Base-by-base conservation (phyloP, 2,797 vertebrate genomes). In the Sebastes kiyomatsui region DNA sequence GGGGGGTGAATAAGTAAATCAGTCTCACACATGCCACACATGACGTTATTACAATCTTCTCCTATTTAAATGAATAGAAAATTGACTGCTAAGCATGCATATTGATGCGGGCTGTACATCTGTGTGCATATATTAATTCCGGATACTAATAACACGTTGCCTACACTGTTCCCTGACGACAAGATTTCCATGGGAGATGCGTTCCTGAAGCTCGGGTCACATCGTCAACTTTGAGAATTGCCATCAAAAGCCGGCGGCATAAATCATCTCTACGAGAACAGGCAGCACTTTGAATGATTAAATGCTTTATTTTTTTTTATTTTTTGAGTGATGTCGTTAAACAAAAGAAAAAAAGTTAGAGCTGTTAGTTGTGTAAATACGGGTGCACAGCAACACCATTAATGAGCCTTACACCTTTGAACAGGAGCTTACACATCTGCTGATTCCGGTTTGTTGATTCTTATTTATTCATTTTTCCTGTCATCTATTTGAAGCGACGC, bases 401-500 rank as follows among this genome's bases (percentile, higher is more conserved):
- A 90, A 92, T 88, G 83, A 93, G 89, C 62, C 69, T 78, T 22
- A 77, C 82, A 87, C 79, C 82, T 90, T 81, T 85, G 72, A 90
- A 86, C 81, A 84, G 77, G 69, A 86, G 85, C 62, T 79, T 69
- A 87, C 84, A 87, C 87, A 80, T 89, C 82, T 91, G 83, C 79
- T 87, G 77, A 87, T 90, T 92, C 58, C 22, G 10, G 80, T 88
- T 87, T 86, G 83, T 82, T 88, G 75, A 85, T 56, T 84, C 74
- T 86, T 88, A 76, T 91, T 91, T 88, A 83, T 88, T 82, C 49
- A 72, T 84, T 83, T 82, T 73, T 7, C 49, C 76, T 85, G 88
- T 93, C 90, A 88, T 84, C 85, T 90, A 79, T 87, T 83, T 89
- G 88, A 90, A 87, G 88, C 66, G 70, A 83, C 77, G 42, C 61